Evolutionary conservation across 2,797 vertebrate genomes (phyloP).

Genomic region (Nyctibius grandis): DNA sequence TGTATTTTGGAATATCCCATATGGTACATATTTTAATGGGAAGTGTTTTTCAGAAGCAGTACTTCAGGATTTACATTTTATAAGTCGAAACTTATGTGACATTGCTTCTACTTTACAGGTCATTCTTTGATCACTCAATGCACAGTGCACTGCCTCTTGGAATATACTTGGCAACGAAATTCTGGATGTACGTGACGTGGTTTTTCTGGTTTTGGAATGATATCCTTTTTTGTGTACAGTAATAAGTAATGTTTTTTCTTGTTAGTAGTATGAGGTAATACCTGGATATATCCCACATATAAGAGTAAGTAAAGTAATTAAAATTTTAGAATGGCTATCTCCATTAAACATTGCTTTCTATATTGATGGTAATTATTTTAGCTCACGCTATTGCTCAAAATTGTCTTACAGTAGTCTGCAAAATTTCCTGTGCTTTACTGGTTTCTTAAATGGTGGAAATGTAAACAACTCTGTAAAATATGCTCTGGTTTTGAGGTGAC

Average conservation of each 20-base stretch:
- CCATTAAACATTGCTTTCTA: not conserved
- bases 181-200: conserved; percentile 99
- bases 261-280: not conserved
- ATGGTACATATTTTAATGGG: not conserved
- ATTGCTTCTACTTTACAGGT: conserved; percentile 73
- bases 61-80: not conserved
- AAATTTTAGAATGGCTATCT: not conserved
- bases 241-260: not conserved
- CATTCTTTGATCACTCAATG: conserved; percentile 99
- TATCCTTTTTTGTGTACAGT: conserved; percentile 83
- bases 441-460: not conserved
- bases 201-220: conserved; percentile 99
- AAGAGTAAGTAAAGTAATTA: not conserved
- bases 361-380: not conserved
- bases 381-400: not conserved
- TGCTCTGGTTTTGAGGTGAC: not conserved
- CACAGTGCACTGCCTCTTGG: conserved; percentile 97
- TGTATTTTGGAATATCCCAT: not conserved
- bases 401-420: not conserved
- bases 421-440: not conserved
- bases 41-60: not conserved
- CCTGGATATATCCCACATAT: not conserved
- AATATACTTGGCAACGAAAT: conserved; percentile 99
- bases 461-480: not conserved
- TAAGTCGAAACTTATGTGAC: not conserved